phyloP scores from a whole-genome alignment of 35 echinoderm and acorn worm genomes.

The Holothuria glaberrima region DNA sequence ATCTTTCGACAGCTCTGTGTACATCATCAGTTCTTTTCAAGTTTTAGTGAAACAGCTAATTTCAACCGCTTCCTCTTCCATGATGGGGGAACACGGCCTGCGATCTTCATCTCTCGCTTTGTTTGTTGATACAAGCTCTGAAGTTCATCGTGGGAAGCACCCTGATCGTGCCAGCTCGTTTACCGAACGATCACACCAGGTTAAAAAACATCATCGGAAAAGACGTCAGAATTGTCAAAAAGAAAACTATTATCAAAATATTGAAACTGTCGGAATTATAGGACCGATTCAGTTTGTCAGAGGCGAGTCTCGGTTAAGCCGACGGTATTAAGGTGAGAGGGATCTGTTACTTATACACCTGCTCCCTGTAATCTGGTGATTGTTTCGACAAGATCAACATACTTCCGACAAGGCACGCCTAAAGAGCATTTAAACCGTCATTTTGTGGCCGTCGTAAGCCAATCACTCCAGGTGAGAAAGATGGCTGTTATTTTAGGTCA shows the following conservation, averaged over 20 bases:
- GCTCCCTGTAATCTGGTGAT: constrained; percentile 23
- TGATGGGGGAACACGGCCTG: no score
- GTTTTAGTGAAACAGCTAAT: no score
- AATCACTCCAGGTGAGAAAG: constrained; percentile 17
- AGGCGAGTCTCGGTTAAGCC: neutral
- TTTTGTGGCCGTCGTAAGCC: neutral
- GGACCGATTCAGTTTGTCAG: neutral
- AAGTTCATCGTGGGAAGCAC: constrained; percentile 20
- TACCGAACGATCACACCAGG: no score
- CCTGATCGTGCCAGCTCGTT: no score
- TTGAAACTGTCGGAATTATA: constrained; percentile 42
- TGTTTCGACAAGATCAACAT: constrained; percentile 50
- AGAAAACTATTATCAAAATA: constrained; percentile 45
- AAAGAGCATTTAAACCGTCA: constrained; percentile 33
- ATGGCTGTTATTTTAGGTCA: constrained; percentile 32
- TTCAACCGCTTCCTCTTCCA: no score
- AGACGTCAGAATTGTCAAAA: neutral
- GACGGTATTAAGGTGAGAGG: constrained; percentile 21
- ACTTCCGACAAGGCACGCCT: constrained; percentile 18
- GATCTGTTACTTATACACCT: constrained; percentile 34
- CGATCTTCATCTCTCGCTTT: neutral
- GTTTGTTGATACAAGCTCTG: constrained; percentile 22
- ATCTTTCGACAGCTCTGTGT: no score
- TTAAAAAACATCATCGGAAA: no score
- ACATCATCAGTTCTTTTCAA: no score